These are phyloP conservation scores for Parasteatoda lunata DNA, from an alignment of 2,888 invertebrate species.

Conservation along the genomic window DNA sequence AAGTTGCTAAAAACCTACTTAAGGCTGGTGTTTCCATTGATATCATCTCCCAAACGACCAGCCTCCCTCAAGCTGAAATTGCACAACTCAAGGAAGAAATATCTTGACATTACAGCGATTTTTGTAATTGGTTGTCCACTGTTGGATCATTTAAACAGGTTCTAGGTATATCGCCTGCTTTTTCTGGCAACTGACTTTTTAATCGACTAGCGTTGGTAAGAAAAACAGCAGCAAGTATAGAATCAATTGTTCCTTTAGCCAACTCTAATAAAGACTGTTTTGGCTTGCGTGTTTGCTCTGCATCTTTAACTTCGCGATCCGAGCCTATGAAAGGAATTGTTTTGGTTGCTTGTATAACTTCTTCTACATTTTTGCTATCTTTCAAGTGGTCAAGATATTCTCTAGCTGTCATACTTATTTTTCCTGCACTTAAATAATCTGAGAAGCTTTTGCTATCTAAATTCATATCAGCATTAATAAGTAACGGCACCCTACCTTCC, in stretches of 20 bases:
- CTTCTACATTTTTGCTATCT: conserved; percentile 25
- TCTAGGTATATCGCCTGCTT: background rate
- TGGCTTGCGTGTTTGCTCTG: conserved; percentile 15
- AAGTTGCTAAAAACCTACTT: background rate
- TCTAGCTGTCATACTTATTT: conserved; percentile 32
- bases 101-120: background rate
- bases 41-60: too few relatives aligned
- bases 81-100: conserved; percentile 2
- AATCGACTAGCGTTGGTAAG: background rate
- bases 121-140: conserved; percentile 1
- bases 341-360: conserved; percentile 28
- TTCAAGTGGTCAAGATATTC: conserved; percentile 40
- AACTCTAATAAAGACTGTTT: too few relatives aligned
- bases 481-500: conserved; percentile 28
- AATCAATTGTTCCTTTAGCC: conserved; percentile 7
- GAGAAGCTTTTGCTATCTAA: conserved; percentile 27
- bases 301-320: conserved; percentile 33
- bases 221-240: conserved; percentile 12
- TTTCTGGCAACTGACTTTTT: conserved; percentile 1
- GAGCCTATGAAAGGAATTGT: conserved; percentile 25
- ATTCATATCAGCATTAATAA: conserved; percentile 41
- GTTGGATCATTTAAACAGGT: conserved; percentile 3
- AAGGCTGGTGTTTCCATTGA: background rate
- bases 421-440: conserved; percentile 4
- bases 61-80: conserved; percentile 6